These are phyloP conservation scores for Cerceris rybyensis DNA, from an alignment of 2,888 invertebrate genomes.

Conservation along the genomic window DNA sequence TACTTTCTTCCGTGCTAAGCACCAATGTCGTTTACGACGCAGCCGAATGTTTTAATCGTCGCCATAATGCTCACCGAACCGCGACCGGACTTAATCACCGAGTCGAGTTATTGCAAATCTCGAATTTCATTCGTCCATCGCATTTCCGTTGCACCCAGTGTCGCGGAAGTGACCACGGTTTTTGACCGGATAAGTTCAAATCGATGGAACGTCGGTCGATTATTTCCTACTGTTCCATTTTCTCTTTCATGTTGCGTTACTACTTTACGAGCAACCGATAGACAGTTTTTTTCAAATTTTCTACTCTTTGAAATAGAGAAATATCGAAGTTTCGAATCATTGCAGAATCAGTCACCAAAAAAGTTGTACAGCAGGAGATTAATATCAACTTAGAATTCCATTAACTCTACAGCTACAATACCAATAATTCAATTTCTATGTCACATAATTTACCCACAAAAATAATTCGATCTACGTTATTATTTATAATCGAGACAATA, in stretches of 20 bases:
- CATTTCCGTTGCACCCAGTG: slow-evolving; percentile 36
- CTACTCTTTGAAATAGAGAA: not conserved
- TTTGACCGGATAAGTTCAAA: slow-evolving; percentile 18
- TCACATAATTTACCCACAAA: too few species aligned
- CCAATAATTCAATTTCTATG: too few species aligned
- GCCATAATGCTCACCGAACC: slow-evolving; percentile 75
- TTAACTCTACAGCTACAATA: too few species aligned
- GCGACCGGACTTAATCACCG: slow-evolving; percentile 53
- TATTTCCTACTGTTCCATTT: not conserved
- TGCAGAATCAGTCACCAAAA: too few species aligned
- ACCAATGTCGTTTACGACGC: slow-evolving; percentile 75
- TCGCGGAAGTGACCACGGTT: slow-evolving; percentile 24
- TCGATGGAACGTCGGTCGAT: slow-evolving; percentile 5
- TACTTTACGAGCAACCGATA: not conserved
- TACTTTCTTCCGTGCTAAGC: slow-evolving; percentile 75
- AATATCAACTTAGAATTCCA: too few species aligned
- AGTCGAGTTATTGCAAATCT: slow-evolving; percentile 1
- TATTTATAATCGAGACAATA: too few species aligned
- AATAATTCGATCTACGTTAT: too few species aligned
- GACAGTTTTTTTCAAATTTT: not conserved
- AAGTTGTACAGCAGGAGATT: too few species aligned
- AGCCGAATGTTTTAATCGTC: slow-evolving; percentile 76
- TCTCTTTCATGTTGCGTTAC: not conserved
- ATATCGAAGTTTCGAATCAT: not conserved
- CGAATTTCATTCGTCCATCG: slow-evolving; percentile 36